Evolutionary conservation across 2,113 vertebrate species (phyloP).

Genomic region (Pantherophis guttatus): DNA sequence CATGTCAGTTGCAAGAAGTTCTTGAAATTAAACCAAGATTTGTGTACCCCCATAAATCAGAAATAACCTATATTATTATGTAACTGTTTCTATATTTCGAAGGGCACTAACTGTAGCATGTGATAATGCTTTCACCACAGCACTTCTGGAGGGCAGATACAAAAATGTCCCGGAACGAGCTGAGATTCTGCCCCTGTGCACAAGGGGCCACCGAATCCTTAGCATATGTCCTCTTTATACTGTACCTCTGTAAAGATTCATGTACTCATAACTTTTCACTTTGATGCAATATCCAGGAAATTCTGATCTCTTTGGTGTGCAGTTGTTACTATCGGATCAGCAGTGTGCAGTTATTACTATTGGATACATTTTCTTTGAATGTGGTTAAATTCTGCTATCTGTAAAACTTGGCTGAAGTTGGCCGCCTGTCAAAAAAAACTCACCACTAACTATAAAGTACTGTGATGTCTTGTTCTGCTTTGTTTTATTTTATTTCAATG

Average conservation of each 20-base stretch:
- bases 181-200: not conserved
- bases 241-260: not conserved
- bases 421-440: not conserved
- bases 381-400: not conserved
- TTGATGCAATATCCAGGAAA: not conserved
- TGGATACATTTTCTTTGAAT: not conserved
- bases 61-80: not conserved
- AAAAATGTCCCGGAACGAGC: not conserved
- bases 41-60: not conserved
- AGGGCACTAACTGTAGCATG: not conserved
- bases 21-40: not conserved
- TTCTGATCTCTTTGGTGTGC: not conserved
- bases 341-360: not conserved
- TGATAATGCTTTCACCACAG: not conserved
- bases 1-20: not conserved
- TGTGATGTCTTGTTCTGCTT: not conserved
- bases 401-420: not conserved
- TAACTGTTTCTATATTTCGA: not conserved
- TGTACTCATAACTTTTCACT: not conserved
- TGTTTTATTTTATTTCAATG: not conserved
- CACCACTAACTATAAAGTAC: not conserved
- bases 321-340: not conserved
- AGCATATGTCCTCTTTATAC: not conserved
- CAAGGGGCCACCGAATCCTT: not conserved
- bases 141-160: not conserved